Evolutionary conservation across 2,888 invertebrate genomes (phyloP), one percentile per base, ranked within the genome.

Genomic region (Gari tellinella): DNA sequence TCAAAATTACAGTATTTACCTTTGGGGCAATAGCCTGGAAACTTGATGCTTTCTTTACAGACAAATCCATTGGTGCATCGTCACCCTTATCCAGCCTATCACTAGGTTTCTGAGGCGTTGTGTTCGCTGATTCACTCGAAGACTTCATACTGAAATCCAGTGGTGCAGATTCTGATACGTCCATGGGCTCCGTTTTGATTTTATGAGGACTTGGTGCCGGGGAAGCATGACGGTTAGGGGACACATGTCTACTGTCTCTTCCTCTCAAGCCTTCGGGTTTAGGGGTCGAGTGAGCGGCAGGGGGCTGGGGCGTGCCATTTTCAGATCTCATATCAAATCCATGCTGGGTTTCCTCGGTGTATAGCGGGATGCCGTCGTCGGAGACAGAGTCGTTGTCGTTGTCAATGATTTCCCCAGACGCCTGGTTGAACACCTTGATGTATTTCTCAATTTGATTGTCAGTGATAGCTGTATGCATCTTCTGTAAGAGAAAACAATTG

Each of bases 401-500:
- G 15, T 81, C 80, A 21, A 65, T 72, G 17, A 65, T 69, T 38
- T 73, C 72, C 10, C 68, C 72, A 41, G 62, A 51, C 31, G 70
- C 58, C 12, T 67, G 67, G 25, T 86, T 83, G 26, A 86, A 86
- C 23, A 87, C 78, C 37, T 81, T 80, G 48, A 90, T 89, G 48
- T 80, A 78, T 12, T 73, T 73, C 63, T 90, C 90, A n/a, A 87
- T 81, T 48, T 84, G 83, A 48, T 78, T 76, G 41, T 81, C 81
- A 8, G 69, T 65, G 25, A 89, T 76, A n/a, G 89, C 89, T 1
- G 85, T 81, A 75, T 93, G 92, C 41, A 89, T 90, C 67, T 91
- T 92, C 70, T 90, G 87, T n/a, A n/a, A n/a, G n/a, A n/a, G n/a
- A n/a, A n/a, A n/a, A n/a, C n/a, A n/a, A n/a, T n/a, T n/a, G n/a